A percentile compares a stretch with the other conserved stretches of the same genome.
Evolutionary conservation across 2,888 invertebrate species (phyloP).

Genomic region (Caenorhabditis drosophilae): DNA sequence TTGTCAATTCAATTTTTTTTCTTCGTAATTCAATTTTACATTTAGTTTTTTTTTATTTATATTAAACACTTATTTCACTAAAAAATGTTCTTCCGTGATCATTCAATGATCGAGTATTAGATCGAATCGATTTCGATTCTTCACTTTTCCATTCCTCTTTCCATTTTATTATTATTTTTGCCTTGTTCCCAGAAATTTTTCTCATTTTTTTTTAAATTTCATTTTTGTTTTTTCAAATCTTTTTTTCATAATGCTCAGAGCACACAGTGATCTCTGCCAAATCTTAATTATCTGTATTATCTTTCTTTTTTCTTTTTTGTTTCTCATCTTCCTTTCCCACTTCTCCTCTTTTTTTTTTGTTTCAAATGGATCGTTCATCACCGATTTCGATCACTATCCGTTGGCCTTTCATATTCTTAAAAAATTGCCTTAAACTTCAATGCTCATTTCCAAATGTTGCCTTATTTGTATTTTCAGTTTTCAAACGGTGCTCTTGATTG

Average conservation of each 20-base stretch:
- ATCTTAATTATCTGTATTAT: slow-evolving; percentile 3
- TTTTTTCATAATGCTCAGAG: slow-evolving; percentile 22
- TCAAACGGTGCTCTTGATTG: slow-evolving; percentile 1
- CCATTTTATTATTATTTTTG: too few species aligned
- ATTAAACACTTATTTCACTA: too few species aligned
- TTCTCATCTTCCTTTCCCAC: too few species aligned
- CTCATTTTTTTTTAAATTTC: neutral
- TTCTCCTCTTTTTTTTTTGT: too few species aligned
- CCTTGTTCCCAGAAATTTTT: slow-evolving; percentile 2
- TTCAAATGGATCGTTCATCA: too few species aligned
- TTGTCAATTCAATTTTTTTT: too few species aligned
- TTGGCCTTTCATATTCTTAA: slow-evolving; percentile 5
- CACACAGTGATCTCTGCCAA: slow-evolving; percentile 37
- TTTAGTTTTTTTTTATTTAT: too few species aligned
- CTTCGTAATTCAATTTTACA: too few species aligned
- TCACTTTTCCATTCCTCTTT: too few species aligned
- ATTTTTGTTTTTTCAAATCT: slow-evolving; percentile 33
- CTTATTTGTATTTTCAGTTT: neutral
- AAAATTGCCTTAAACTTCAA: neutral
- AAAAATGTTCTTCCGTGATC: too few species aligned
- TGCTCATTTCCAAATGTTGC: neutral
- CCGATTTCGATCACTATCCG: slow-evolving; percentile 9
- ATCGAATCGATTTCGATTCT: too few species aligned
- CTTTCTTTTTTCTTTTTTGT: neutral
- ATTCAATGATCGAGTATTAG: too few species aligned